These are phyloP conservation scores for Anguilla anguilla DNA, from an alignment of 2,797 vertebrate species.

Conservation along the genomic window DNA sequence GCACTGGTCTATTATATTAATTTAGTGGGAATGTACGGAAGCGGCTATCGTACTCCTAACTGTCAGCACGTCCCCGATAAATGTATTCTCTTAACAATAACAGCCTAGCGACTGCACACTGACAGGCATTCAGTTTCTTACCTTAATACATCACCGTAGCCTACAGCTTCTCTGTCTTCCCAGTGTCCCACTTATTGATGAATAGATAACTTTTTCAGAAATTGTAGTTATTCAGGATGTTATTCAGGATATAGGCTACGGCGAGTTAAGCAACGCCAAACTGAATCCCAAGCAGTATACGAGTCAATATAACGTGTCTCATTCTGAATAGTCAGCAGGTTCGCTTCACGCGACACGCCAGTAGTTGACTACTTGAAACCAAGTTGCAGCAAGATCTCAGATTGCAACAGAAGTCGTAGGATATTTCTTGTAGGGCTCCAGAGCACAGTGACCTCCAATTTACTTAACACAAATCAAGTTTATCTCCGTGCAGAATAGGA, in stretches of 20 bases:
- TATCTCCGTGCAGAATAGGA: not conserved
- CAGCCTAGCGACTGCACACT: not conserved
- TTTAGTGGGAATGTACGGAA: not conserved
- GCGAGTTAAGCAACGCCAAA: not conserved
- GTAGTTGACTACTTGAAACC: not conserved
- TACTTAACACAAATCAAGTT: not conserved
- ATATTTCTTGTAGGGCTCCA: not conserved
- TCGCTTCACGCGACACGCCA: not conserved
- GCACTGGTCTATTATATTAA: not conserved
- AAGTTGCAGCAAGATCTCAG: not conserved
- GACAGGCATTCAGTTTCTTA: not conserved
- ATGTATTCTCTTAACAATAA: not conserved
- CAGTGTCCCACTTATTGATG: not conserved
- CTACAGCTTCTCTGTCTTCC: not conserved
- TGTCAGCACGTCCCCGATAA: not conserved
- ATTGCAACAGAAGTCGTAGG: not conserved
- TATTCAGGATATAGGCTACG: not conserved
- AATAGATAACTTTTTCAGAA: not conserved
- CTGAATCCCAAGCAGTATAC: not conserved
- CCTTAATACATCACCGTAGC: not conserved
- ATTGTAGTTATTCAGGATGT: not conserved
- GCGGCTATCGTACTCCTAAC: not conserved
- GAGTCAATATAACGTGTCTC: not conserved
- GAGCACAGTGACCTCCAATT: not conserved
- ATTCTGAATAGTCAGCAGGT: not conserved